Conservation (phyloP, 2,797 vertebrate species). For the Crypturellus tataupa region DNA sequence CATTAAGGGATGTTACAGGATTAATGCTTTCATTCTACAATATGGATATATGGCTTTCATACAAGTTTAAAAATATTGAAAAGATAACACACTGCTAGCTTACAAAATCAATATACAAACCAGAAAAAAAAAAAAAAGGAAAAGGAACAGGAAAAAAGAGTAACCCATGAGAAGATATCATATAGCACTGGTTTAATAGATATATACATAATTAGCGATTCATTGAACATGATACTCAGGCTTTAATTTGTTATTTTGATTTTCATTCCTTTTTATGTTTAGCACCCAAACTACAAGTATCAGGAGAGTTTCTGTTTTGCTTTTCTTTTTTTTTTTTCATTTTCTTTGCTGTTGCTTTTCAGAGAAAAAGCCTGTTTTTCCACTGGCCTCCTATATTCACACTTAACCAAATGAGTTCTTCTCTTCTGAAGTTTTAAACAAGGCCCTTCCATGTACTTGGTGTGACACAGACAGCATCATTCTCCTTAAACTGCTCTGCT, state of each 20-base stretch:
- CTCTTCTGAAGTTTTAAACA: not conserved
- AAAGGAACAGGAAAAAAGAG: conserved; percentile 24
- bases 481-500: not conserved
- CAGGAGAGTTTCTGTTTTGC: not conserved
- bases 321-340: not conserved
- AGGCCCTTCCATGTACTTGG: not conserved
- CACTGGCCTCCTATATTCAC: not conserved
- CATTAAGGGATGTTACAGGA: conserved; percentile 60
- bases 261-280: conserved; percentile 14
- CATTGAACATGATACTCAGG: conserved; percentile 13
- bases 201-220: conserved; percentile 63
- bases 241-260: conserved; percentile 42
- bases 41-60: conserved; percentile 62
- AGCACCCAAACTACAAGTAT: not conserved
- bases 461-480: conserved; percentile 18
- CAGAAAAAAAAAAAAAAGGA: not conserved
- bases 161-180: conserved; percentile 32
- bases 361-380: conserved; percentile 21
- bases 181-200: conserved; percentile 62
- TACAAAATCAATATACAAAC: conserved; percentile 70
- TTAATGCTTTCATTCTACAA: conserved; percentile 67
- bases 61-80: conserved; percentile 56
- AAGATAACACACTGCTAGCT: conserved; percentile 61
- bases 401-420: not conserved
- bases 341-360: not conserved